These are phyloP conservation scores for Anhinga anhinga DNA, from an alignment of 2,113 vertebrate species.

Conservation along the genomic window DNA sequence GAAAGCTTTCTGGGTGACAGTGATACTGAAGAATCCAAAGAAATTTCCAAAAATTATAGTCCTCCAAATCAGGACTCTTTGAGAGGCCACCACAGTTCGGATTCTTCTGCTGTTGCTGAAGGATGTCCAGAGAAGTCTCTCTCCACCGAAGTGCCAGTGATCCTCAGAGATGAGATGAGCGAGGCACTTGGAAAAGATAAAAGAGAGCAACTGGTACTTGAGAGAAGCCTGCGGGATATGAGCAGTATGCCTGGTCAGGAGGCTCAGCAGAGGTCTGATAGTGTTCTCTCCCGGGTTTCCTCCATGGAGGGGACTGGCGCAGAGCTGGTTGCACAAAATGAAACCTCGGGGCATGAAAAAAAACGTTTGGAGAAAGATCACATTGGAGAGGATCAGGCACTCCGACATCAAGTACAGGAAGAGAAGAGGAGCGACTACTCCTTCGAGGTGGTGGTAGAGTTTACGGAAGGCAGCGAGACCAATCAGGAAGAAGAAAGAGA, in stretches of 20 bases:
- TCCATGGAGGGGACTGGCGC: constrained; percentile 69
- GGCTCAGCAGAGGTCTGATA: neutral
- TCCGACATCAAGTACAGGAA: neutral
- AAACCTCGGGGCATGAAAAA: constrained; percentile 82
- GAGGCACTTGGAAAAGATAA: neutral
- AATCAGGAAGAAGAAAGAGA: neutral
- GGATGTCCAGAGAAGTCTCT: neutral
- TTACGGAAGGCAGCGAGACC: neutral
- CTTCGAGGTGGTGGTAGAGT: constrained; percentile 42
- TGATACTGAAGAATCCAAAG: constrained; percentile 77
- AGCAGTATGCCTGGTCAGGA: neutral
- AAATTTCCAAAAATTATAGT: constrained; percentile 33
- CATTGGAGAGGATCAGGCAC: constrained; percentile 41
- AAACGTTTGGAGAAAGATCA: constrained; percentile 56
- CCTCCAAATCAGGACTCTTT: neutral
- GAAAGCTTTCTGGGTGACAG: constrained; percentile 83
- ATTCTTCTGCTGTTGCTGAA: neutral
- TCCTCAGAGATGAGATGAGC: neutral
- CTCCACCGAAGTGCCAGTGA: neutral
- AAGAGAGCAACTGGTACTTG: neutral
- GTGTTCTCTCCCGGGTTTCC: constrained; percentile 35
- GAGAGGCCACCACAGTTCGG: neutral
- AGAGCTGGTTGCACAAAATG: constrained; percentile 80
- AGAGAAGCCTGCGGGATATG: neutral
- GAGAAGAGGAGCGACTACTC: neutral